Base-by-base conservation (phyloP, 2,888 invertebrate genomes). In the Parnassius apollo region DNA sequence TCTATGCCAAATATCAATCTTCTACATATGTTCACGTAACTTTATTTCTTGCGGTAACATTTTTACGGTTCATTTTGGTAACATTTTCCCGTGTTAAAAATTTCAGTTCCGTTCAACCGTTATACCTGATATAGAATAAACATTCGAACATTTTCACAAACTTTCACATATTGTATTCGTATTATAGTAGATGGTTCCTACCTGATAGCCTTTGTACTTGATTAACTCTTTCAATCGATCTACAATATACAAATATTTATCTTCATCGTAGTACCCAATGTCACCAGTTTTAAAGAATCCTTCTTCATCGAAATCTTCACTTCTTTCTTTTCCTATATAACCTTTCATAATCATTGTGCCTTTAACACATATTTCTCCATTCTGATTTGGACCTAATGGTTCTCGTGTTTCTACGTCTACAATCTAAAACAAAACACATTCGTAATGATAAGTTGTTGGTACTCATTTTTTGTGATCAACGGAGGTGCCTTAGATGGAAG, bases 161-260 rank as follows among this genome's bases (percentile, higher is more conserved):
- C 3, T 35, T 35, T 35, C 35, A 35, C 3, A 35, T 35, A 4
- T 35, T 35, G 3, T 25, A 18, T 1, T 18, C 18, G 18, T 18
- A 18, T 1, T 18, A 18, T 18, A 18, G 18, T 18, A 18, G 18
- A 1, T 18, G 18, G 18, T 18, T 42, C 42, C 64, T 72, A 93
- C 94, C 92, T 95, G 94, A 25, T 35, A 61, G 57, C 94, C 96
- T 80, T 96, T 96, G 74, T 95, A 96, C 78, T 96, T 97, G 68
- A 96, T 96, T 10, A 97, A 89, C 75, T 96, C 96, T 80, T 96
- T 96, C 52, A 96, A 82, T 59, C 96, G 90, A 78, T 96, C 96
- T 9, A 96, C 94, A 66, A 96, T 93, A 71, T 89, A 96, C 77
- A 95, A 94, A 75, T 92, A 93, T 1, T 93, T 93, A 25, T 95